Base-by-base conservation (phyloP, 2,113 vertebrate genomes). In the Nesogale talazaci region DNA sequence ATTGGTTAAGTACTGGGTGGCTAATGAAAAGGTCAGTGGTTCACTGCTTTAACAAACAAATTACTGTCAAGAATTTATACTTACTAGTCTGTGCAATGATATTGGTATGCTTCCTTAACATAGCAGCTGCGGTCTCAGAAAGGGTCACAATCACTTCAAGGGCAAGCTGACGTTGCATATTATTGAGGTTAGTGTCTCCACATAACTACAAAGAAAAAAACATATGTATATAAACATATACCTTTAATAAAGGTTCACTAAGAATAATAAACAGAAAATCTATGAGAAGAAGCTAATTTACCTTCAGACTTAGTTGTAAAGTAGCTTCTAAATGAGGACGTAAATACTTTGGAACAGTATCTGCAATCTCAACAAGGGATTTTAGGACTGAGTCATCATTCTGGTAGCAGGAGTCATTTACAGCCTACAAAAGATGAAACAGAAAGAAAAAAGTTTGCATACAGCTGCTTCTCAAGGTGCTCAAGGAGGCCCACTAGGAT, bases 141-240 rank as follows among this genome's bases (percentile, higher is more conserved):
- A 99, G 98, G 6, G 99, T 99, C 95, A 99, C 99, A 1, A 99
- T 99, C 75, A 99, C 99, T 97, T 99, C 99, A 76, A 99, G 97
- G 0, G 99, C 99, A 97, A 99, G 96, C 92, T 99, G 99, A 94
- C 99, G 98, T 95, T 99, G 99, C 99, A 99, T 99, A 96, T 99
- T 99, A 29, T 98, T 98, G 97, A 99, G 98, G 96, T 94, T 99
- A n/a, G 98, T 97, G 97, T 99, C 99, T 16, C 98, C 99, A 90
- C 99, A 99, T 57, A 99, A 90, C 99, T 99, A 96, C 52, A 97
- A 95, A 52, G 3, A 83, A 92, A 93, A 93, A 93, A 84, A 94
- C 23, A 96, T 77, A 4, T 67, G n/a, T n/a, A 81, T 5, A 72
- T 8, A 63, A 3, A 65, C 42, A 46, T 46, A 46, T 10, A 46